These are phyloP conservation scores for Scarus forsteni DNA, from an alignment of 2,797 vertebrate species.

Conservation along the genomic window DNA sequence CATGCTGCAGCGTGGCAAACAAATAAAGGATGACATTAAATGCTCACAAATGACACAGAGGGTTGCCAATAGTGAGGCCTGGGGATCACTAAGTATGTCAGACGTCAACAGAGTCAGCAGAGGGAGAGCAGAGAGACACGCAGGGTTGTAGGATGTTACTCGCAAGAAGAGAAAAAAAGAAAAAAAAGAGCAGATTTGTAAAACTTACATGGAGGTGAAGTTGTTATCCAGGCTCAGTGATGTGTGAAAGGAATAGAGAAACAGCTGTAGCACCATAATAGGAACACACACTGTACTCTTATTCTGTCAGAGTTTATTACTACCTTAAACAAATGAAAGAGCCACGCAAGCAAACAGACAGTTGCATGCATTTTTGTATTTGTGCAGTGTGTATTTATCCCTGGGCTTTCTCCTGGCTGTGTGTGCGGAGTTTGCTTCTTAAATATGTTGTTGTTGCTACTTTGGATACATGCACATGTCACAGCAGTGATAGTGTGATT, in stretches of 20 bases:
- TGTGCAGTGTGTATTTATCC: not conserved
- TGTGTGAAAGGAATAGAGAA: conserved; percentile 63
- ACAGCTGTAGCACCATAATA: conserved; percentile 54
- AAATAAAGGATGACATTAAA: conserved; percentile 22
- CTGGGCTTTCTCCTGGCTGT: conserved; percentile 4
- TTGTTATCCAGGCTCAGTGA: conserved; percentile 64
- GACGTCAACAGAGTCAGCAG: conserved; percentile 52
- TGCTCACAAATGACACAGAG: conserved; percentile 41
- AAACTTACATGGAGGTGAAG: conserved; percentile 45
- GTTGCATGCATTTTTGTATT: not conserved
- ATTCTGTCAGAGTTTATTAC: conserved; percentile 38
- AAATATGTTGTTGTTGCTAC: not conserved
- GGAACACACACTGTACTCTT: conserved; percentile 35
- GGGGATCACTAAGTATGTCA: conserved; percentile 63
- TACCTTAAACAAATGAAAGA: conserved; percentile 34
- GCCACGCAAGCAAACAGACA: conserved; percentile 6
- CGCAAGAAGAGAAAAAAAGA: conserved; percentile 28
- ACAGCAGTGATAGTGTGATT: conserved; percentile 1
- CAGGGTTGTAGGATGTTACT: conserved; percentile 12
- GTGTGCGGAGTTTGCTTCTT: not conserved
- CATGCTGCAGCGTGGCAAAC: not conserved
- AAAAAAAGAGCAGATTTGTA: conserved; percentile 41
- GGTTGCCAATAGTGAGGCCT: conserved; percentile 74
- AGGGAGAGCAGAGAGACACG: conserved; percentile 23
- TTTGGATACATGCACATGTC: not conserved